Percentiles rank a stretch among this genome's conserved stretches.
Evolutionary conservation across 2,797 vertebrate species (phyloP).

Genomic region (Aulostomus chinensis): DNA sequence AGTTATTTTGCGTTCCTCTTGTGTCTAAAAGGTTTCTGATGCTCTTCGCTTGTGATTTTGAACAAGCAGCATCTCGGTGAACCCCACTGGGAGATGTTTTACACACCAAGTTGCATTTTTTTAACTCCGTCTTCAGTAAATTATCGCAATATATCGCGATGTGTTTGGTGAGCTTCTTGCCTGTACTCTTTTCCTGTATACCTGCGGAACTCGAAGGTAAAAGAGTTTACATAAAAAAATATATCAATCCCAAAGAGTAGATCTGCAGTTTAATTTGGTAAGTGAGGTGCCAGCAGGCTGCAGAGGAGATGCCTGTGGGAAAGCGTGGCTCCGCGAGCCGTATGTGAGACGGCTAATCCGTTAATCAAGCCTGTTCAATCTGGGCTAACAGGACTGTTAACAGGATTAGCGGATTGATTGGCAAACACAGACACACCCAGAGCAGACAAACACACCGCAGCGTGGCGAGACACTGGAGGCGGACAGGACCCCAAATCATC

Average conservation of each 20-base stretch:
- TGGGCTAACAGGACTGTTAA: constrained; percentile 59
- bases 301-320: constrained; percentile 11
- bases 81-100: too few species aligned
- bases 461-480: constrained; percentile 12
- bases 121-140: too few species aligned
- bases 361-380: constrained; percentile 66
- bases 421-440: constrained; percentile 20
- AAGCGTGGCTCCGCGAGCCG: constrained; percentile 12
- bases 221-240: too few species aligned
- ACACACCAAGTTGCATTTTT: too few species aligned
- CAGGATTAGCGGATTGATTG: constrained; percentile 65
- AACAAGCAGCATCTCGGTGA: too few species aligned
- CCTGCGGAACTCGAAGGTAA: too few species aligned
- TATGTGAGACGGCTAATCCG: constrained; percentile 64
- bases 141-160: too few species aligned
- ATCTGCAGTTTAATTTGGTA: not conserved
- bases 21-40: too few species aligned
- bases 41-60: too few species aligned
- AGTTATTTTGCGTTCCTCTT: too few species aligned
- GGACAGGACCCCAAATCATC: constrained; percentile 32
- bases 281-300: not conserved
- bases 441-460: not conserved
- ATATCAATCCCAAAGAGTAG: not conserved
- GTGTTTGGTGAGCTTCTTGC: too few species aligned
- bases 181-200: too few species aligned